Base-by-base conservation (phyloP, 1,140 invertebrate species). In the Agrilus planipennis region DNA sequence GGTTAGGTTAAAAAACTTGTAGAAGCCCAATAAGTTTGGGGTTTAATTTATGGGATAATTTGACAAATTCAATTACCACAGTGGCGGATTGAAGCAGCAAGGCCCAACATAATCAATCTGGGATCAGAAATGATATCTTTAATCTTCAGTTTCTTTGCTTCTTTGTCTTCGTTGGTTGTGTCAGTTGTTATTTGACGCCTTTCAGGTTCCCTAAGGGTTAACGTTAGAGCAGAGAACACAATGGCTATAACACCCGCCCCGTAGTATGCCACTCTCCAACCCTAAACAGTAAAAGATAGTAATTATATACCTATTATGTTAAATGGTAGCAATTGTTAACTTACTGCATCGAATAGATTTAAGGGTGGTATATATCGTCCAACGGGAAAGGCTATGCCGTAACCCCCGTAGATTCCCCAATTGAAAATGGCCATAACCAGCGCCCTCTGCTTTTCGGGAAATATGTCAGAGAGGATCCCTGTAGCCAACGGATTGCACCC, bases 401-500 rank as follows among this genome's bases (percentile, higher is more conserved):
- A 94, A 9, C 89, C 90, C 15, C 89, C 84, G 55, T 95, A 95
- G 46, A 95, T 93, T 21, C 90, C 90, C 88, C 88, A 93, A 63
- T 93, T 93, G 65, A 93, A 93, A 38, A 94, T 80, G 1, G 89
- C 89, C 70, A 94, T 78, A 1, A 91, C 89, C 10, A 91, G 64
- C 6, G 84, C 90, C 45, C 89, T 73, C 46, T 86, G 79, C 38
- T 82, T 71, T 60, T 86, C 82, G 0, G 77, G 72, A 52, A 89
- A 89, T 50, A 88, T 75, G 55, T 93, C 89, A 0, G 86, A 84
- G 11, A 94, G 70, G 29, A 94, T 78, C 3, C 80, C 80, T 0
- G 86, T 89, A 2, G 86, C 85, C 50, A 93, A 63, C 0, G 90
- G 90, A 63, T 90, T 90, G 56, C 88, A 89, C 1, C 84, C 88